A percentile compares a stretch with the other conserved stretches of the same genome.
Conservation (phyloP, 2,113 vertebrate genomes). For the Carassius carassius region DNA sequence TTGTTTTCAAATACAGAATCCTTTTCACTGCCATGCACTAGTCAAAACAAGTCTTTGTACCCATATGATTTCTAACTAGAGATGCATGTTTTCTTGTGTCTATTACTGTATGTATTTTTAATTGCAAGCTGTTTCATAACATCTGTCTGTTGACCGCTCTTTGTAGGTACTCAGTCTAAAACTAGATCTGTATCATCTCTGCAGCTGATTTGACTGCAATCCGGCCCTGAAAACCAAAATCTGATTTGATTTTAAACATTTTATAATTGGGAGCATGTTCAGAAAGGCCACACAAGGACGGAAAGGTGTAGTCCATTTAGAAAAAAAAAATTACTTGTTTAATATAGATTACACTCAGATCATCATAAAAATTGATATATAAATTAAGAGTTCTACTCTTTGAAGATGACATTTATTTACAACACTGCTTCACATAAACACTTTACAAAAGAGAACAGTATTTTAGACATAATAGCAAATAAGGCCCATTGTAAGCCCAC, state of each 20-base stretch:
- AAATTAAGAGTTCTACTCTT: background rate
- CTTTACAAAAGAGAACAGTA: slow-evolving; percentile 19
- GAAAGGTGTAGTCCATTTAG: too few species aligned
- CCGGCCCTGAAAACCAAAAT: background rate
- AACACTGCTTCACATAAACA: background rate
- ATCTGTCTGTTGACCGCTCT: slow-evolving; percentile 7
- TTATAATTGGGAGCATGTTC: background rate
- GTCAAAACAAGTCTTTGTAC: background rate
- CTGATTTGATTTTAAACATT: background rate
- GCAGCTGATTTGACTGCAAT: background rate
- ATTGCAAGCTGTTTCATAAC: slow-evolving; percentile 17
- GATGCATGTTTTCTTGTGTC: background rate
- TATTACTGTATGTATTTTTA: background rate
- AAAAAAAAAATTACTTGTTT: background rate
- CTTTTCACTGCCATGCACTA: background rate
- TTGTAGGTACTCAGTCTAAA: background rate
- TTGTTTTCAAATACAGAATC: background rate
- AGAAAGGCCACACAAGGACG: too few species aligned
- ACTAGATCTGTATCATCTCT: background rate
- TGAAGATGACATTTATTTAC: background rate
- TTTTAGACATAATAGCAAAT: background rate
- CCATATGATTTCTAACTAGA: background rate
- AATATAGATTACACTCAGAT: too few species aligned
- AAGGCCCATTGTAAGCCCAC: background rate
- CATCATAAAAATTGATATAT: background rate